Percentiles rank a stretch among this genome's conserved stretches.
Conservation (phyloP, 2,113 vertebrate species). For the Girardinichthys multiradiatus region DNA sequence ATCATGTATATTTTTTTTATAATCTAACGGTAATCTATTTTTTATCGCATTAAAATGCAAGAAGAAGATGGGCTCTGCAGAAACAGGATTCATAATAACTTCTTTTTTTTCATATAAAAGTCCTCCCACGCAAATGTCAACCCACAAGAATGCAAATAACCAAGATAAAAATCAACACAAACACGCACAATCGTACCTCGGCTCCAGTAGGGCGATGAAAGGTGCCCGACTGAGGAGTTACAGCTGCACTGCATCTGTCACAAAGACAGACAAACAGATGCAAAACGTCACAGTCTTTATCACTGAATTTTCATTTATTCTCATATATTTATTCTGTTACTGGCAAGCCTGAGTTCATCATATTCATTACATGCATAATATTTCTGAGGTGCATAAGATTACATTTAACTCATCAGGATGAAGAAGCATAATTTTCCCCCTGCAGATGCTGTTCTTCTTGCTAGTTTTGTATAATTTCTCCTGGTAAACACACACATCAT, state of each 20-base stretch:
- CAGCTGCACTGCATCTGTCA: constrained; percentile 80
- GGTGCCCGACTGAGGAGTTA: constrained; percentile 56
- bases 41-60: neutral
- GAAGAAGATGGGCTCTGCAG: neutral
- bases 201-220: constrained; percentile 75
- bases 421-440: neutral
- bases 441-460: constrained; percentile 19
- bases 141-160: constrained; percentile 33
- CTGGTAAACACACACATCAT: constrained; percentile 13
- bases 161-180: neutral
- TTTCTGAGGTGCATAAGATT: neutral
- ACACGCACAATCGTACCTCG: constrained; percentile 68
- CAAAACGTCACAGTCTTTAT: constrained; percentile 15
- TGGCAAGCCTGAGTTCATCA: neutral
- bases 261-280: constrained; percentile 15
- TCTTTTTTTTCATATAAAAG: constrained; percentile 10
- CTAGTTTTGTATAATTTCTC: constrained; percentile 26
- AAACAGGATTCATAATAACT: constrained; percentile 24
- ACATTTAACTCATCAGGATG: too few species aligned
- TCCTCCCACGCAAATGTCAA: constrained; percentile 19
- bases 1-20: constrained; percentile 7
- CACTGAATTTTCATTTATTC: neutral
- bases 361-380: neutral
- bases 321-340: neutral
- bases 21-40: constrained; percentile 8